Base-by-base conservation (phyloP, 1,140 invertebrate species). In the Lordiphosa mommai region DNA sequence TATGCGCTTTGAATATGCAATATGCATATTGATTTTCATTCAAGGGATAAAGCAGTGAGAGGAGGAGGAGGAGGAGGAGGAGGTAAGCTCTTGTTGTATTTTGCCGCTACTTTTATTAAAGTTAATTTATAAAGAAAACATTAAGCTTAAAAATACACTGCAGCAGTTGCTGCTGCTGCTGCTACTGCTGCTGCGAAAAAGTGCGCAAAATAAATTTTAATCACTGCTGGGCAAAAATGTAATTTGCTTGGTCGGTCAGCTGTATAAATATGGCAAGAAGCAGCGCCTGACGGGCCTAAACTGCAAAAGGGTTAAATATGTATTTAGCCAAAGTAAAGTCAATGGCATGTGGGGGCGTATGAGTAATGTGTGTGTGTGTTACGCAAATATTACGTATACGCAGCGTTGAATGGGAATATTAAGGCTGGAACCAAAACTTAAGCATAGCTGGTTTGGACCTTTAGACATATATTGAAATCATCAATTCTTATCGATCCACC, bases 111-210 rank as follows among this genome's bases (percentile, higher is more conserved):
- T 67, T 71, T 63, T 63, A 72, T 82, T 74, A 74, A 82, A 82
- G 77, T 82, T 82, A 82, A 82, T 82, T 82, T 82, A 64, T 52
- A 84, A 82, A 68, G 71, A 73, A 71, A 82, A 82, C 77, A 82
- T 27, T 16, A 36, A 34, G 58, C 77, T 84, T 82, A 82, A 82
- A 82, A 80, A 82, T 72, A 82, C 77, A 82, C 32, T 41, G 38
- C 37, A 50, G 38, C 12, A 10, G 36, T 36, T 9, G 8, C n/a
- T n/a, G 16, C n/a, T 17, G 37, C 4, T 2, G 4, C 20, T 6
- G 20, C 10, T 6, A 4, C 16, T 20, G 17, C 37, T 8, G 8
- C 17, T 40, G n/a, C 9, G 1, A 6, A 40, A 13, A 20, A 3
- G 16, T 17, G 37, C 17, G 14, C 8, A n/a, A 36, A 36, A 10